Percentiles rank a stretch among this genome's conserved stretches.
Conservation (phyloP, 1,140 invertebrate genomes). For the Drosophila mojavensis region DNA sequence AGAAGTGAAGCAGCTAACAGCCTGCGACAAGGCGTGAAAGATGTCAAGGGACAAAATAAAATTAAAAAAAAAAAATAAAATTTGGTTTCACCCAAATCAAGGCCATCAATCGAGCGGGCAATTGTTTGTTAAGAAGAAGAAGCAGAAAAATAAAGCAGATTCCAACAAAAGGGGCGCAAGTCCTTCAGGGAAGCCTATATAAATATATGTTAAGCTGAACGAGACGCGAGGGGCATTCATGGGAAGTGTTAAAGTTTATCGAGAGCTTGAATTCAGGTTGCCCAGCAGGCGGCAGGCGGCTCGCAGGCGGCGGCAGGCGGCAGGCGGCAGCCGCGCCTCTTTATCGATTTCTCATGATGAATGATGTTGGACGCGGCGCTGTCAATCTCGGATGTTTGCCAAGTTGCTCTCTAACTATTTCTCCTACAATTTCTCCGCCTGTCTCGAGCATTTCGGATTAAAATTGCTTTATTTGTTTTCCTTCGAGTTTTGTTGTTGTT, state of each 20-base stretch:
- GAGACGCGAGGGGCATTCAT: background rate
- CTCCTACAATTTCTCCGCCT: slow-evolving; percentile 20
- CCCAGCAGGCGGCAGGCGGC: background rate
- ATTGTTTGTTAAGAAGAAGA: slow-evolving; percentile 33
- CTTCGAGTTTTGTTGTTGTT: background rate
- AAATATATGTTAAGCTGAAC: background rate
- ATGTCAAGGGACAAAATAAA: slow-evolving; percentile 19
- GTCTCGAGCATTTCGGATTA: slow-evolving; percentile 2
- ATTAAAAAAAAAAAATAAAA: slow-evolving; percentile 1
- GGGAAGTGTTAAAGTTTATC: slow-evolving; percentile 9
- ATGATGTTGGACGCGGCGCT: slow-evolving; percentile 29
- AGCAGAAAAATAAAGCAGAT: too few species aligned
- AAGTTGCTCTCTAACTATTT: slow-evolving; percentile 43
- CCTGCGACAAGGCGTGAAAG: slow-evolving; percentile 58
- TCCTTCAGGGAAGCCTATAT: background rate
- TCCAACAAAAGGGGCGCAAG: slow-evolving; percentile 2
- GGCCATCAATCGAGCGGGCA: slow-evolving; percentile 61
- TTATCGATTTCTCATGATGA: slow-evolving; percentile 38
- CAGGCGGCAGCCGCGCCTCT: background rate
- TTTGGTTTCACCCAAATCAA: slow-evolving; percentile 15
- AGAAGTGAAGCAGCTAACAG: slow-evolving; percentile 26
- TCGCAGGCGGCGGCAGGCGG: too few species aligned
- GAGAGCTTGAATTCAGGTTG: background rate
- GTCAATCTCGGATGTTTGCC: slow-evolving; percentile 36
- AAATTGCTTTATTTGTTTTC: slow-evolving; percentile 9